Conservation (phyloP, 1,140 invertebrate species). For the Drosophila watanabei region DNA sequence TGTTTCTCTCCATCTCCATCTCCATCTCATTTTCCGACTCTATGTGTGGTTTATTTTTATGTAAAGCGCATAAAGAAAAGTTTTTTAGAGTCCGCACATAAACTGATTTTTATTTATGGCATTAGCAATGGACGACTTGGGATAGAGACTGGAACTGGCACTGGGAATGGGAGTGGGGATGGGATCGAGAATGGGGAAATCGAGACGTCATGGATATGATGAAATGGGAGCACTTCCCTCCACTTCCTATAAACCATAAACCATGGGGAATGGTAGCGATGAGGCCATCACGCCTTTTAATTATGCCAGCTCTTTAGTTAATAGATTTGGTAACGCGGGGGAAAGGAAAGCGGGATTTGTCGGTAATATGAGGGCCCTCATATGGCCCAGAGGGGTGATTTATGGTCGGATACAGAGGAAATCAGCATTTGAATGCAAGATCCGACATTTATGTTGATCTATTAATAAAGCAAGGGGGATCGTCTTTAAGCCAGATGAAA, state of each 20-base stretch:
- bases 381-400: constrained; percentile 24
- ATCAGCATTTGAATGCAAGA: constrained; percentile 72
- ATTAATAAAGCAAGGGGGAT: constrained; percentile 68
- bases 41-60: constrained; percentile 76
- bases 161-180: constrained; percentile 13
- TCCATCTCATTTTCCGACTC: constrained; percentile 38
- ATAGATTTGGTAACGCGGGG: constrained; percentile 75
- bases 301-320: constrained; percentile 83
- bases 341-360: constrained; percentile 34
- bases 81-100: constrained; percentile 80
- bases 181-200: constrained; percentile 55
- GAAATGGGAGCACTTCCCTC: constrained; percentile 71
- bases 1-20: constrained; percentile 14
- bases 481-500: constrained; percentile 32
- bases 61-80: constrained; percentile 81
- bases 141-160: constrained; percentile 34
- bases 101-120: constrained; percentile 82
- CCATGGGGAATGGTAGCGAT: constrained; percentile 36
- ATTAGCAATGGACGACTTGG: constrained; percentile 48
- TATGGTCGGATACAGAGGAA: constrained; percentile 48
- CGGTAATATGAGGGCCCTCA: constrained; percentile 45
- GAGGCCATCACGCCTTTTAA: constrained; percentile 75
- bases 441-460: constrained; percentile 79
- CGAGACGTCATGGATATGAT: constrained; percentile 74
- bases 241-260: constrained; percentile 8